Conservation (phyloP, 2,888 invertebrate genomes). For the Platerodrilus igneus region DNA sequence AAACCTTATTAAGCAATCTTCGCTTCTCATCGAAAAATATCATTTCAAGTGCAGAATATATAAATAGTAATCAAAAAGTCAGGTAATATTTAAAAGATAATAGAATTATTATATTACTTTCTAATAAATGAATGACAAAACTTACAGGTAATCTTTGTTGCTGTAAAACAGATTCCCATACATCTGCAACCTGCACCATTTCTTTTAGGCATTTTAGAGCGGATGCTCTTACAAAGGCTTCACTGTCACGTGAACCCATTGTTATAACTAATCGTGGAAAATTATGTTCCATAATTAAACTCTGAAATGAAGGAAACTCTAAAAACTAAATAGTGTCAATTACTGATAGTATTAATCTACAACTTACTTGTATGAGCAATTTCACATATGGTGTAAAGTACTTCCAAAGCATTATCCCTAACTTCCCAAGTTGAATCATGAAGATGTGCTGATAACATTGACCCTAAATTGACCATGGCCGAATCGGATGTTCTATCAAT, state of each 20-base stretch:
- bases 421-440: conserved; percentile 75
- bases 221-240: conserved; percentile 71
- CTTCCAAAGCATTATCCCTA: conserved; percentile 70
- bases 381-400: conserved; percentile 63
- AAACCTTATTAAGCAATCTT: no score
- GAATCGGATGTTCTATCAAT: conserved; percentile 61
- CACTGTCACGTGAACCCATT: conserved; percentile 63
- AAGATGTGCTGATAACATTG: conserved; percentile 63
- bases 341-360: no score
- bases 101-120: no score
- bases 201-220: conserved; percentile 67
- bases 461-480: conserved; percentile 61
- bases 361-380: conserved; percentile 69
- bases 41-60: no score
- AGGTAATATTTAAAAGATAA: no score
- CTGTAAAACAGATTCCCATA: conserved; percentile 63
- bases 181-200: conserved; percentile 58
- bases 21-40: no score
- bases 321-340: conserved; percentile 33
- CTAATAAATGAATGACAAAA: no score
- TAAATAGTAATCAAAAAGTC: no score
- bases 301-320: conserved; percentile 77
- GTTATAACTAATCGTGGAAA: conserved; percentile 62
- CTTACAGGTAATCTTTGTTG: conserved; percentile 60
- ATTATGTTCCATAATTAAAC: conserved; percentile 60